Base-by-base conservation (phyloP, 2,797 vertebrate species). In the Gila robusta region DNA sequence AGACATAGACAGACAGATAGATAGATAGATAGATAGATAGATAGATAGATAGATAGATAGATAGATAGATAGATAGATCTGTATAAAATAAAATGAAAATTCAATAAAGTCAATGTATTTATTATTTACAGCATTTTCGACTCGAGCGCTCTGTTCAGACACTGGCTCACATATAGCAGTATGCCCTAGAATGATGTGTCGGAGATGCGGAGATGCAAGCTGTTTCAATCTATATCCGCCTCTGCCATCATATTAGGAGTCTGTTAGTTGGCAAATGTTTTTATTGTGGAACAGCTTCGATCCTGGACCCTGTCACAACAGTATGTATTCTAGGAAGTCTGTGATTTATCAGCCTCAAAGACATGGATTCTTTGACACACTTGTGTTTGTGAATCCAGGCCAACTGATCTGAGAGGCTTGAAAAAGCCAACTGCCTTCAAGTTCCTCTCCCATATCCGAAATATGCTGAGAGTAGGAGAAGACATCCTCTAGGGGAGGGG, bases 361-460 rank as follows among this genome's bases (percentile, higher is more conserved):
- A 92, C 91, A 90, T 77, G 92, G 86, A 92, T 94, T 90, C 92
- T 91, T 93, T 93, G 92, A 94, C 93, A 93, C 92, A 93, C 92
- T 94, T 94, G 90, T 93, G 90, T 92, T 93, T 89, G 90, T 82
- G 90, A 85, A 91, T 91, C 90, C 89, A 84, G 91, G 93, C 93
- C 93, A 94, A 91, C 91, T 91, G 93, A 95, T 94, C 92, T 86
- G 81, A 88, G 78, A 89, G 76, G 72, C 86, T 86, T 85, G 88
- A 89, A 89, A 89, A 86, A 85, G 64, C 86, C 86, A 87, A 87
- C 83, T 84, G 89, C 86, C 80, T 82, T 88, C 74, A 59, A 79
- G 90, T 88, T 89, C 87, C 64, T 62, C 81, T 81, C 76, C 82
- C 79, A 84, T 85, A 85, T 79, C 78, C 72, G 37, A 87, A 86